Evolutionary conservation across 2,888 invertebrate species (phyloP).

Genomic region (Scaptomyza cyrtandrae): DNA sequence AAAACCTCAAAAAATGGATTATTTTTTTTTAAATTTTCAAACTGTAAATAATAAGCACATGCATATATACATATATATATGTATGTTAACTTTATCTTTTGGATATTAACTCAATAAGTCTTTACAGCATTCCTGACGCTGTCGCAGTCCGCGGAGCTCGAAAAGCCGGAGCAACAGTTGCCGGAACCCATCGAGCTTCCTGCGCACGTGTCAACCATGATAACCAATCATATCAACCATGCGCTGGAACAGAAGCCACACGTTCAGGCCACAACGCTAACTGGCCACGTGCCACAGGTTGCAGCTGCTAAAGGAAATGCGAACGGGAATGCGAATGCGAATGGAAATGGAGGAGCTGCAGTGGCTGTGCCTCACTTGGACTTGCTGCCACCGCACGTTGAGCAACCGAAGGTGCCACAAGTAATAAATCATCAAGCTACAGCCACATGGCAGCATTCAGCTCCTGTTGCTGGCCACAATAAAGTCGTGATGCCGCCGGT

Average conservation of each 20-base stretch:
- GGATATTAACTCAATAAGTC: neutral
- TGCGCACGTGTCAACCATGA: slow-evolving; percentile 53
- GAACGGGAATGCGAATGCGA: slow-evolving; percentile 2
- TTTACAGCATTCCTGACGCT: slow-evolving; percentile 42
- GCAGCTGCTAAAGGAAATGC: slow-evolving; percentile 29
- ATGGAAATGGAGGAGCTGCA: slow-evolving; percentile 12
- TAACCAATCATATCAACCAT: slow-evolving; percentile 71
- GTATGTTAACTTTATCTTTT: neutral
- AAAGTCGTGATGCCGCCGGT: slow-evolving; percentile 62
- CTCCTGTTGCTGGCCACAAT: slow-evolving; percentile 41
- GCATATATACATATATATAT: too few relatives aligned
- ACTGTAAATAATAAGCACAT: too few relatives aligned
- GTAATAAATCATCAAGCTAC: slow-evolving; percentile 67
- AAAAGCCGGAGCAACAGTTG: slow-evolving; percentile 53
- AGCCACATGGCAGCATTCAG: slow-evolving; percentile 37
- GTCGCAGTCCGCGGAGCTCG: slow-evolving; percentile 39
- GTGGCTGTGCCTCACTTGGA: slow-evolving; percentile 47
- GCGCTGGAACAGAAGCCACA: slow-evolving; percentile 53
- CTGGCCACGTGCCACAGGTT: slow-evolving; percentile 59
- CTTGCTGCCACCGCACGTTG: slow-evolving; percentile 60
- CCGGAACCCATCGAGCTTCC: slow-evolving; percentile 54
- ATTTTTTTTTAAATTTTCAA: too few relatives aligned
- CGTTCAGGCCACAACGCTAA: slow-evolving; percentile 38
- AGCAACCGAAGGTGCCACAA: slow-evolving; percentile 51
- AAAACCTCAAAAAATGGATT: neutral